A percentile compares a stretch with the other conserved stretches of the same genome.
Conservation (phyloP, 1,140 invertebrate genomes). For the Streblospio benedicti region DNA sequence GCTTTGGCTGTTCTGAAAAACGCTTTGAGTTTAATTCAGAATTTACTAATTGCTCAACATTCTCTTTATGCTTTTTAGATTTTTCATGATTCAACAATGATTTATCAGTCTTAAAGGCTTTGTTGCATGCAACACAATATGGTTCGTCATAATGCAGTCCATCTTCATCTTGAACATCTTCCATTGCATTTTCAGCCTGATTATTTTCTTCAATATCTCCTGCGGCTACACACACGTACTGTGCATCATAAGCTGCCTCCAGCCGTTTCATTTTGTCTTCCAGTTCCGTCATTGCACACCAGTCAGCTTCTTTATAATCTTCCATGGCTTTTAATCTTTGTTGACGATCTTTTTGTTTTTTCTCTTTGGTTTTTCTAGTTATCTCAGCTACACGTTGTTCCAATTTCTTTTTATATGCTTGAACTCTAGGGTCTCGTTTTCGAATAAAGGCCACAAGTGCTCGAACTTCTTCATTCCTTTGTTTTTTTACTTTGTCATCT, state of each 20-base stretch:
- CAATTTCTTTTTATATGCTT: slow-evolving; percentile 52
- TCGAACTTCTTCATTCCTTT: slow-evolving; percentile 79
- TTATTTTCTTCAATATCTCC: no score
- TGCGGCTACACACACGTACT: no score
- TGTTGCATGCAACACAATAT: slow-evolving; percentile 85
- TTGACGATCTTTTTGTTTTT: slow-evolving; percentile 33
- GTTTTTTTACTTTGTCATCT: slow-evolving; percentile 75
- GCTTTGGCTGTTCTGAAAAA: no score
- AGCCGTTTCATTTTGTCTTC: slow-evolving; percentile 37
- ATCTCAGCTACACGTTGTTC: slow-evolving; percentile 41
- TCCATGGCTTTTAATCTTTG: slow-evolving; percentile 38
- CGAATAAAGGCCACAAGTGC: slow-evolving; percentile 82
- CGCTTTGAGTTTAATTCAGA: no score
- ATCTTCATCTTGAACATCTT: slow-evolving; percentile 59
- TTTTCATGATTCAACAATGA: slow-evolving; percentile 85
- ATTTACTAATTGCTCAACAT: no score
- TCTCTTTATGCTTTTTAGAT: slow-evolving; percentile 86
- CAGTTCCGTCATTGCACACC: slow-evolving; percentile 39
- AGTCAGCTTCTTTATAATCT: slow-evolving; percentile 42
- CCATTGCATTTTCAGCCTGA: slow-evolving; percentile 40
- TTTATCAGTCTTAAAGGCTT: slow-evolving; percentile 82
- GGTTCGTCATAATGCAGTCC: slow-evolving; percentile 52
- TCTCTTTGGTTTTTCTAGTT: slow-evolving; percentile 33
- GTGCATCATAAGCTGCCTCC: slow-evolving; percentile 31
- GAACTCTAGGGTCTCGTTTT: slow-evolving; percentile 82